Evolutionary conservation across 2,797 vertebrate genomes (phyloP).

Genomic region (Cyprinella venusta): DNA sequence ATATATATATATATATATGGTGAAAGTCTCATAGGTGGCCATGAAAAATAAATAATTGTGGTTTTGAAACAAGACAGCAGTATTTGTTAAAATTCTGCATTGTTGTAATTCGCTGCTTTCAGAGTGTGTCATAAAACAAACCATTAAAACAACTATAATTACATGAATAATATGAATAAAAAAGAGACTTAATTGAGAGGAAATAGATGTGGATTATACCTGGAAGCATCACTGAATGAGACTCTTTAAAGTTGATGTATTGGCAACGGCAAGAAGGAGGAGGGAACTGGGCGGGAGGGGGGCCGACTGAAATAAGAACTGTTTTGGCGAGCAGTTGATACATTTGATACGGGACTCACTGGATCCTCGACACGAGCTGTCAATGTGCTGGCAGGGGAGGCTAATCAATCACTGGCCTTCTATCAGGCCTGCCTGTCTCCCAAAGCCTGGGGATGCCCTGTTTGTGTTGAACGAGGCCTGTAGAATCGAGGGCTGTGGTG

Average conservation of each 20-base stretch:
- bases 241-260: slow-evolving; percentile 58
- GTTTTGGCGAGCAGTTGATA: slow-evolving; percentile 73
- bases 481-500: slow-evolving; percentile 54
- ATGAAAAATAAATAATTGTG: not conserved
- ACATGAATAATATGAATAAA: slow-evolving; percentile 26
- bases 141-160: not conserved
- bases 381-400: slow-evolving; percentile 78
- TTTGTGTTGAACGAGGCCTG: slow-evolving; percentile 66
- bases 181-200: slow-evolving; percentile 48
- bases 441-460: slow-evolving; percentile 68
- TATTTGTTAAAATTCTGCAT: not conserved
- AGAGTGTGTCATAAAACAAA: not conserved
- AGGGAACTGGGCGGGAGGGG: slow-evolving; percentile 60
- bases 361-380: slow-evolving; percentile 81
- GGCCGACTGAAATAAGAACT: slow-evolving; percentile 64
- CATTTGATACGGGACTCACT: slow-evolving; percentile 77
- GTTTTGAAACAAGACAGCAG: not conserved
- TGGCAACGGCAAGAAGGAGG: slow-evolving; percentile 56
- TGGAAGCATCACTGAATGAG: slow-evolving; percentile 52
- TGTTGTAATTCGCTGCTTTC: not conserved
- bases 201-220: slow-evolving; percentile 56
- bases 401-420: slow-evolving; percentile 83
- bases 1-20: too few species aligned
- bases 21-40: not conserved
- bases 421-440: slow-evolving; percentile 69